These are phyloP conservation scores for Trinectes maculatus DNA, from an alignment of 2,113 vertebrate species.

Conservation along the genomic window DNA sequence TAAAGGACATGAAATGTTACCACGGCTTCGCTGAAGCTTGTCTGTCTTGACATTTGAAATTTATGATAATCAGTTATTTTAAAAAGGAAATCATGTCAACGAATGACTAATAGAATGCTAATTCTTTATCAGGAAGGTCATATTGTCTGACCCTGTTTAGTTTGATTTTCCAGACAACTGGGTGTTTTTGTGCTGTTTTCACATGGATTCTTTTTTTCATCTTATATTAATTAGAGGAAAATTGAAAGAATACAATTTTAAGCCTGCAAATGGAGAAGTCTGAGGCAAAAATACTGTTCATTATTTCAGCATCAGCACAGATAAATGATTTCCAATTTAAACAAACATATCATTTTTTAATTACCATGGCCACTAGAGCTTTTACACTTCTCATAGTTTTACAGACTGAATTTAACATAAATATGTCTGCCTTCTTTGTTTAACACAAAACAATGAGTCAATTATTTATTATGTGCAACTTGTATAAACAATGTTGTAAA, in stretches of 20 bases:
- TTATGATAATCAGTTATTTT: not conserved
- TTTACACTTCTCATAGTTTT: not conserved
- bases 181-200: not conserved
- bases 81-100: not conserved
- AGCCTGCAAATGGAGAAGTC: conserved; percentile 4
- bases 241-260: conserved; percentile 2
- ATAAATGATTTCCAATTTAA: not conserved
- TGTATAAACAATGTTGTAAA: conserved; percentile 12
- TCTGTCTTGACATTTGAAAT: not conserved
- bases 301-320: conserved; percentile 10
- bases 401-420: conserved; percentile 5
- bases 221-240: conserved; percentile 22
- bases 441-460: conserved; percentile 9
- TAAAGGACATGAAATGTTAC: not conserved
- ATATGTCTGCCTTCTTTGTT: not conserved
- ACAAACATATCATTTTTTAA: not conserved
- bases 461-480: conserved; percentile 10
- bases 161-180: conserved; percentile 3
- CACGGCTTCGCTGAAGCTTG: not conserved
- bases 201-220: conserved; percentile 10
- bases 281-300: conserved; percentile 3
- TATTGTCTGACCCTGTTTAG: not conserved
- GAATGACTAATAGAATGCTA: not conserved
- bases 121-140: not conserved
- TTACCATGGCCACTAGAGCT: not conserved